Evolutionary conservation across 2,888 invertebrate genomes (phyloP).

Genomic region (Alloplasta piceator): DNA sequence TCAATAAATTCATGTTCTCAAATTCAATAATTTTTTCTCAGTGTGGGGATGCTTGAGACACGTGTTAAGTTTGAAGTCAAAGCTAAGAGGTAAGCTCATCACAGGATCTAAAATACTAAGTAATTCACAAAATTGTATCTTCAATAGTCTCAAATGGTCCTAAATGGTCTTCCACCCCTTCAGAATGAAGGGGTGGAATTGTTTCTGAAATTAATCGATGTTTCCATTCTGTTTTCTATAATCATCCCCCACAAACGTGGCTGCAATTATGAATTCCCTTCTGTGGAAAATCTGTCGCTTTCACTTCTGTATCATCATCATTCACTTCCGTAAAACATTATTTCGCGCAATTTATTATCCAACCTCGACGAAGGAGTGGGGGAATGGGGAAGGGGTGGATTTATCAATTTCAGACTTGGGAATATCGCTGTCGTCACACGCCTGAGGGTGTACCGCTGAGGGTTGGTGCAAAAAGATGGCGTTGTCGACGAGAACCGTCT

Average conservation of each 20-base stretch:
- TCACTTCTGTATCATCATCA: not conserved
- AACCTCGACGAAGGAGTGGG: not conserved
- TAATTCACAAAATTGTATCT: no score
- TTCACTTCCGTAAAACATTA: slow-evolving; percentile 9
- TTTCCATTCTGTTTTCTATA: no score
- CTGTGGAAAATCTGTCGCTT: not conserved
- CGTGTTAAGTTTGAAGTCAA: not conserved
- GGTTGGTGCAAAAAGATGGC: slow-evolving; percentile 18
- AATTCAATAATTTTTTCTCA: no score
- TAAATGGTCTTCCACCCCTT: no score
- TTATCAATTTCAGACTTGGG: slow-evolving; percentile 45
- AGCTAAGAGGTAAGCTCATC: no score
- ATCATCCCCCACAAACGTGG: no score
- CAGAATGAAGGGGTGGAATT: no score
- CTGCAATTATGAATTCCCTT: no score
- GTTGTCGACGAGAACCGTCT: slow-evolving; percentile 42
- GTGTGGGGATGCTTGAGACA: not conserved
- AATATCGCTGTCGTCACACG: slow-evolving; percentile 39
- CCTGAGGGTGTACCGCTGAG: slow-evolving; percentile 5
- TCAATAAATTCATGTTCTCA: no score
- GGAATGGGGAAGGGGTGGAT: slow-evolving; percentile 10
- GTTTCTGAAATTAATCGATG: no score
- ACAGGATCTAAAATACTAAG: no score
- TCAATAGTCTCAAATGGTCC: no score
- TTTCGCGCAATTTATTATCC: slow-evolving; percentile 42